Percentiles rank a stretch among this genome's conserved stretches.
phyloP scores from a whole-genome alignment of 2,888 invertebrate genomes.

The Lithophane semibrunnea region DNA sequence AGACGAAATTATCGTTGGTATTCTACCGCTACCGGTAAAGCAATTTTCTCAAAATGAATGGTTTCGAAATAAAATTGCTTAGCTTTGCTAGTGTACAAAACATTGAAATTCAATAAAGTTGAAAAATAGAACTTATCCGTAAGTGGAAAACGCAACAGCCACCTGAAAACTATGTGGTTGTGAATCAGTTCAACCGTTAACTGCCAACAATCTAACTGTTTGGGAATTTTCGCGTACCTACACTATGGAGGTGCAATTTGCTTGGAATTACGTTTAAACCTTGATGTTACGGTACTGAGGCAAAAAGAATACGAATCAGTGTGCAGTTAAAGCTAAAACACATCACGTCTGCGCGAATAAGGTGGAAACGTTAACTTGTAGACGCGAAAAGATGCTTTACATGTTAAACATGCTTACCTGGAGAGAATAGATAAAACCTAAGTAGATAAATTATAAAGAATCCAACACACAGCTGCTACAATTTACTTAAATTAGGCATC shows the following conservation, averaged over 20 bases:
- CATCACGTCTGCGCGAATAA: neutral
- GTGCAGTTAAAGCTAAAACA: conserved; percentile 6
- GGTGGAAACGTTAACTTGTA: conserved; percentile 10
- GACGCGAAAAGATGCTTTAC: neutral
- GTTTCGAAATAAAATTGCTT: neutral
- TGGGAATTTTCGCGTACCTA: neutral
- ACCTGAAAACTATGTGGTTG: conserved; percentile 13
- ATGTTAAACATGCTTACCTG: neutral
- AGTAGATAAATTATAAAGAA: neutral
- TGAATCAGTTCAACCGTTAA: conserved; percentile 11
- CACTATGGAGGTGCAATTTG: conserved; percentile 12
- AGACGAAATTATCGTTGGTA: neutral
- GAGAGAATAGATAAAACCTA: neutral
- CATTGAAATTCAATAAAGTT: neutral
- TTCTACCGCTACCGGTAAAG: neutral
- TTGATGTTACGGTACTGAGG: conserved; percentile 13
- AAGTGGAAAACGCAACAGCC: conserved; percentile 5
- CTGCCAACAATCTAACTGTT: conserved; percentile 49
- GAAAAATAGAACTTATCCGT: neutral
- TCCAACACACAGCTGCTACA: neutral
- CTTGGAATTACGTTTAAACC: conserved; percentile 14
- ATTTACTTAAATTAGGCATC: neutral
- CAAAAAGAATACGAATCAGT: conserved; percentile 8
- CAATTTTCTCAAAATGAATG: neutral
- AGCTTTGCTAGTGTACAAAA: neutral